Base-by-base conservation (phyloP, 2,113 vertebrate genomes). In the Otolemur garnettii region DNA sequence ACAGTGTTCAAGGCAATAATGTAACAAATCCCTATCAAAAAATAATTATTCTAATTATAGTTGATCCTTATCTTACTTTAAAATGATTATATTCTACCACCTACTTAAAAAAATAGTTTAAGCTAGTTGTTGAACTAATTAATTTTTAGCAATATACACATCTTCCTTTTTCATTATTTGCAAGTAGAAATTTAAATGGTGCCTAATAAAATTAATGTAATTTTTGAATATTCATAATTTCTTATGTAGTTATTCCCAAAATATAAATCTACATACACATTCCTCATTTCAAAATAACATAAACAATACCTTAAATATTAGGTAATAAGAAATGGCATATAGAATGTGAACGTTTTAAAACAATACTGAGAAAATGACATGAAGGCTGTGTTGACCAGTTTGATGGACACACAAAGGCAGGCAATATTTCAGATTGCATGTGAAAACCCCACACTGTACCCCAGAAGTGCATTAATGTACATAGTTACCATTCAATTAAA, bases 61-160 rank as follows among this genome's bases (percentile, higher is more conserved):
- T 94, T 74, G 57, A 91, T 66, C 4, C 7, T 93, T 55, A 88
- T 22, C 11, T 33, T 69, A 84, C n/a, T 72, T 92, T 93, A 19
- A 12, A 92, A 94, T 62, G 14, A 69, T 57, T 90, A 90, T 69
- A 90, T 35, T 78, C 9, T 79, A 83, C 18, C 8, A 35, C 12
- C 22, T 91, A 50, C 83, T 42, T 28, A n/a, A 72, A 82, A 93
- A 75, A 15, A 19, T 69, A 86, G 24, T 50, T 26, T 83, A 80
- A 50, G 17, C 30, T 89, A 90, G 62, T 62, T 82, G n/a, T 38
- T 93, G 53, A 30, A 75, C 9, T 60, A 66, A 10, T 38, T 90
- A 21, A 28, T 80, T 90, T 87, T 83, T 62, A 71, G n/a, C 21
- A 82, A 62, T 35, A 87, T 68, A 80, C 14, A 69, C 7, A 59